Evolutionary conservation across 2,113 vertebrate species (phyloP), one percentile per base, ranked within the genome.

Genomic region (Indicator maculatus): DNA sequence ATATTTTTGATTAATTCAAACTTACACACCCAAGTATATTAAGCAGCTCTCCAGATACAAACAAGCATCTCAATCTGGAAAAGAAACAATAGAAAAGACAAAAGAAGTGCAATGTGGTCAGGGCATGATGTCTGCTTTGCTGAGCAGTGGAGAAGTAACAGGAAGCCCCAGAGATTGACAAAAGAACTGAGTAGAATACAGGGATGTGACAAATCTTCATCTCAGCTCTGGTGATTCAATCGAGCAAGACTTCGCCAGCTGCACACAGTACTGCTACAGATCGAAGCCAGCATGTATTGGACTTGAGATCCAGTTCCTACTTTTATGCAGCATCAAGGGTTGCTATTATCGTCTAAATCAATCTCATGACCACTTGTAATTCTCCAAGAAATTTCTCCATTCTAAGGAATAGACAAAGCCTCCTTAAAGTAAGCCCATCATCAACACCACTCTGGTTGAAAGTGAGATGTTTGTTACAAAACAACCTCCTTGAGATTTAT

Each of bases 181-280:
- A 78, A 86, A 78, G 55, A 70, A 79, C 53, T 0, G 4, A 90
- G 56, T 44, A 93, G 80, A 93, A 86, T 74, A 71, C 3, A 0
- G 30, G 91, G 88, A 90, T 81, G 66, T 92, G 89, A 93, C 80
- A 93, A 91, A 90, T 79, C 75, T 86, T 70, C 61, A 79, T 41
- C 50, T 78, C 26, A 11, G 12, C 64, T 91, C 66, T 80, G 63
- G 6, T 5, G 47, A 90, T 28, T 81, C n/a, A 85, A 58, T 1
- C 1, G 3, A 88, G 86, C 73, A 90, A 27, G 55, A 69, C 65
- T 82, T 16, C 6, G 3, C 66, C 58, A 65, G 66, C 69, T 88
- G 76, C 39, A 30, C 80, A 17, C 36, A 61, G 50, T 63, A 58
- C 70, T 15, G 16, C 8, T 58, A 75, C 5, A 86, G 38, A 59